These are phyloP conservation scores for Copidosoma aretas DNA, from an alignment of 2,888 invertebrate species.

Conservation along the genomic window DNA sequence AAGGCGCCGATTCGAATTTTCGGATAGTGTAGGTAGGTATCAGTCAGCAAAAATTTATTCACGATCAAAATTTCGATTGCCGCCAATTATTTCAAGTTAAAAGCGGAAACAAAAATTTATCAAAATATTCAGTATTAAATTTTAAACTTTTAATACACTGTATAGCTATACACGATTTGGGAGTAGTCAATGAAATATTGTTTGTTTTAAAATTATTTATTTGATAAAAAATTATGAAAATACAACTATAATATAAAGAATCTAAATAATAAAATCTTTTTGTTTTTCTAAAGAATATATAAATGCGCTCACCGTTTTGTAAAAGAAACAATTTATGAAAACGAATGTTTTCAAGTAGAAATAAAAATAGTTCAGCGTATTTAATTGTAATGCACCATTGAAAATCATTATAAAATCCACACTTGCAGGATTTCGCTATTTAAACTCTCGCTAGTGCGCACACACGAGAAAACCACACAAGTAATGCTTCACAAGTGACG, in stretches of 20 bases:
- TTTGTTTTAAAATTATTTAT: conserved; percentile 22
- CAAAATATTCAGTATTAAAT: too few species aligned
- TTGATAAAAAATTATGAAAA: conserved; percentile 36
- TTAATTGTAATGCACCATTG: conserved; percentile 24
- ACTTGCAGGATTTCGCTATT: conserved; percentile 7
- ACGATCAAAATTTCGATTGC: too few species aligned
- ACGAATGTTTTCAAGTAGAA: conserved; percentile 12
- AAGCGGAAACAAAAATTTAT: too few species aligned
- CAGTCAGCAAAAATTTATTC: too few species aligned
- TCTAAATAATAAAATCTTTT: conserved; percentile 37
- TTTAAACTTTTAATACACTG: too few species aligned
- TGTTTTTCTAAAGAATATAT: conserved; percentile 23
- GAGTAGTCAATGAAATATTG: too few species aligned
- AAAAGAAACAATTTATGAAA: conserved; percentile 17
- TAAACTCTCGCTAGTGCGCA: conserved; percentile 10
- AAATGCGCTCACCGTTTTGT: conserved; percentile 16
- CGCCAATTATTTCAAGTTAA: too few species aligned
- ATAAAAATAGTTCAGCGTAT: conserved; percentile 1
- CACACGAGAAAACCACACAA: conserved; percentile 34
- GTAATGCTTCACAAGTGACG: conserved; percentile 26
- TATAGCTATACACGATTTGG: too few species aligned
- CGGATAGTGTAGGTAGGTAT: too few species aligned
- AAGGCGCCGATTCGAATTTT: too few species aligned
- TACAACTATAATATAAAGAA: conserved; percentile 39
- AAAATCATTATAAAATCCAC: conserved; percentile 16